Evolutionary conservation across 2,888 invertebrate genomes (phyloP).

Genomic region (Amorpha juglandis): DNA sequence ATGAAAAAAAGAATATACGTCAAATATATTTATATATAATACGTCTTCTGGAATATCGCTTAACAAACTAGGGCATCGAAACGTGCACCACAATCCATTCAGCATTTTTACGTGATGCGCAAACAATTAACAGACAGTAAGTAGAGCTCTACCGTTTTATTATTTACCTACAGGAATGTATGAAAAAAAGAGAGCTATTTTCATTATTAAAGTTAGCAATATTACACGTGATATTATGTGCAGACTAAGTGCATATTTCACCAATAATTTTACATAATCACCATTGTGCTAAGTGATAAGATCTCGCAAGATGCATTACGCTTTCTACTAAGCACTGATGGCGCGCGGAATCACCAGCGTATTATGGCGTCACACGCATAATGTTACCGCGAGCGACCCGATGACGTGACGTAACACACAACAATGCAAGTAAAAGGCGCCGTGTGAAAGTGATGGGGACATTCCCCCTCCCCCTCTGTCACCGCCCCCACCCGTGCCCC

Average conservation of each 20-base stretch:
- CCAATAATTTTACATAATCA: constrained; percentile 9
- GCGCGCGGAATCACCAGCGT: neutral
- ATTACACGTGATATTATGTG: neutral
- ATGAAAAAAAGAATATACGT: too few species aligned
- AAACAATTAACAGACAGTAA: too few species aligned
- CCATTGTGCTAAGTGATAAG: constrained; percentile 3
- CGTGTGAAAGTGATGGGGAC: constrained; percentile 12
- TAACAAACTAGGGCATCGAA: too few species aligned
- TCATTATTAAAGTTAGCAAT: too few species aligned
- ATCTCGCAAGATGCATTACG: constrained; percentile 7
- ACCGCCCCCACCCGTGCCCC: neutral
- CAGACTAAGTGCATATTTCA: constrained; percentile 4
- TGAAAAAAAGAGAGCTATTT: too few species aligned
- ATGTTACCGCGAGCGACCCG: neutral
- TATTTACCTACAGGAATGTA: too few species aligned
- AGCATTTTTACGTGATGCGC: too few species aligned
- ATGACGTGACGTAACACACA: constrained; percentile 3
- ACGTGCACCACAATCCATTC: too few species aligned
- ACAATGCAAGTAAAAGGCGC: constrained; percentile 15
- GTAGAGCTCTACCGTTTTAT: too few species aligned
- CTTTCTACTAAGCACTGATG: neutral
- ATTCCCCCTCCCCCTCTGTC: neutral
- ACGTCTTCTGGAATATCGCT: too few species aligned
- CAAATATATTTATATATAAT: too few species aligned
- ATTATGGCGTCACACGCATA: neutral